phyloP scores from a whole-genome alignment of 2,888 invertebrate genomes.

The Eupithecia abbreviata region DNA sequence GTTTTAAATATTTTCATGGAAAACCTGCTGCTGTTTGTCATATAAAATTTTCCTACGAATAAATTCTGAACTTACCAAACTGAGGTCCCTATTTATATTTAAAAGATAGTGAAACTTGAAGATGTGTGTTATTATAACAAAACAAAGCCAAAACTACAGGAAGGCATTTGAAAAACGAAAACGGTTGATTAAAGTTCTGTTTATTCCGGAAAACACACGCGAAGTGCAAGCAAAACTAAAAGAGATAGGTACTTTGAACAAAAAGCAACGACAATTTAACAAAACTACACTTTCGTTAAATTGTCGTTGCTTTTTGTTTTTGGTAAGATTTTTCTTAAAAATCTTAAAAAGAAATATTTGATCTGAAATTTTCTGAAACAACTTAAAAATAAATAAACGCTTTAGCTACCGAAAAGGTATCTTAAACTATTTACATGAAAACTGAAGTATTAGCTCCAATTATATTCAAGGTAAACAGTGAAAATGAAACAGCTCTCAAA shows the following conservation, averaged over 20 bases:
- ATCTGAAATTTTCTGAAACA: slow-evolving; percentile 4
- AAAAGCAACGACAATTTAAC: background rate
- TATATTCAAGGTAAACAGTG: slow-evolving; percentile 35
- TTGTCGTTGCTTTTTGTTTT: too few species aligned
- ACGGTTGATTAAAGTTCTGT: background rate
- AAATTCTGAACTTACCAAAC: background rate
- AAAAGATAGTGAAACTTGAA: background rate
- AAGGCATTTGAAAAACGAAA: background rate
- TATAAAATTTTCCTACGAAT: background rate
- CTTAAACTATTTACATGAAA: slow-evolving; percentile 7
- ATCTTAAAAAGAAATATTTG: background rate
- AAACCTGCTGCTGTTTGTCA: background rate
- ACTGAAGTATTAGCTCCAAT: slow-evolving; percentile 28
- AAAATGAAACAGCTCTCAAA: slow-evolving; percentile 26
- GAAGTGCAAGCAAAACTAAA: background rate
- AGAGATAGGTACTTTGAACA: background rate
- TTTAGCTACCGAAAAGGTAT: background rate
- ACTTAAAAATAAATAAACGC: background rate
- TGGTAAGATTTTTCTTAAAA: background rate
- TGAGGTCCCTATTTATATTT: background rate
- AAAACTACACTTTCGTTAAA: background rate
- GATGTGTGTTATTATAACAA: background rate
- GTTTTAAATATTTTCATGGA: background rate
- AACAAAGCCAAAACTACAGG: background rate
- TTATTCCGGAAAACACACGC: background rate